Evolutionary conservation across 2,797 vertebrate species (phyloP).

Genomic region (Rousettus madagascariensis): DNA sequence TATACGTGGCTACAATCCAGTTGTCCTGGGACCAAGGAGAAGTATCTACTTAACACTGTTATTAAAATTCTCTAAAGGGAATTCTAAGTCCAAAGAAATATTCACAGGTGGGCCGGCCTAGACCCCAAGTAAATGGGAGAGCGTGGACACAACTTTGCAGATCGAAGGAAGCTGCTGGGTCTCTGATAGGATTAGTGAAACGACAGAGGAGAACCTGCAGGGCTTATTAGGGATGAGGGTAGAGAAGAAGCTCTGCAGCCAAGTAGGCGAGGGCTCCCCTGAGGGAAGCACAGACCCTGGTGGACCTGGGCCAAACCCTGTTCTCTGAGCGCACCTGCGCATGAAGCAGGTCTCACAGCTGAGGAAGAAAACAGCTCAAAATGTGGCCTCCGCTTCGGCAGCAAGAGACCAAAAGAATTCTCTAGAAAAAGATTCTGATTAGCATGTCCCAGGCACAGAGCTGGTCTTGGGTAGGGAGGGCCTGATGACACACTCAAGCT

Average conservation of each 20-base stretch:
- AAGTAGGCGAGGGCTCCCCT: neutral
- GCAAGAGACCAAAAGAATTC: neutral
- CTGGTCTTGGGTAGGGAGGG: neutral
- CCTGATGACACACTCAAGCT: neutral
- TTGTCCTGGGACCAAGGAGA: neutral
- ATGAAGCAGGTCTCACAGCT: neutral
- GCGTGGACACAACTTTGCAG: neutral
- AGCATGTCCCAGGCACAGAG: neutral
- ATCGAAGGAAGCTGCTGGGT: neutral
- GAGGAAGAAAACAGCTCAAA: neutral
- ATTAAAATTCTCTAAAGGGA: neutral
- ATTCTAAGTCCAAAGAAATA: neutral
- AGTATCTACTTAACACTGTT: neutral
- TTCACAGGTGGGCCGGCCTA: neutral
- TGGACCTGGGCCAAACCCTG: neutral
- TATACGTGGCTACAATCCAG: neutral
- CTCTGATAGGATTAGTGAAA: neutral
- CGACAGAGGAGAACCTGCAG: neutral
- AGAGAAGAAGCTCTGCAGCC: neutral
- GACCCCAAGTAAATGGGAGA: neutral
- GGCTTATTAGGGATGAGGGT: neutral
- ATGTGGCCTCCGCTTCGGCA: neutral
- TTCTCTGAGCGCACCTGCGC: neutral
- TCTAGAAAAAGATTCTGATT: neutral
- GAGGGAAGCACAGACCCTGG: neutral